Base-by-base conservation (phyloP, 2,113 vertebrate species). In the Calyptommatus sinebrachiatus region DNA sequence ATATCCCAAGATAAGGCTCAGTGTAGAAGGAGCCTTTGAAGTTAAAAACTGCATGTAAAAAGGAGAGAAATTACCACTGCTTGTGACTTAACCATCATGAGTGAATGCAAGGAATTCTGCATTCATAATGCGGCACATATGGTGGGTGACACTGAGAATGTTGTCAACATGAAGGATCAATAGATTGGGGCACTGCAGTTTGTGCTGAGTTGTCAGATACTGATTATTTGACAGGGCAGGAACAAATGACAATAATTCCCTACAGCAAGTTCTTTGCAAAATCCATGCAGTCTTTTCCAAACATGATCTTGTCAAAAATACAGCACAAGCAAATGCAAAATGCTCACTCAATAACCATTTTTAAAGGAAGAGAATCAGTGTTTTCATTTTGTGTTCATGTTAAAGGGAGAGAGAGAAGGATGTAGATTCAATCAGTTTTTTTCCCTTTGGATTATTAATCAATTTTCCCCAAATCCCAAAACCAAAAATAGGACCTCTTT, bases 121-220 rank as follows among this genome's bases (percentile, higher is more conserved):
- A 61, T 71, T 78, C 35, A 18, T 61, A 26, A 53, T 35, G 41
- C 2, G 16, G 8, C 26, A 28, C 65, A 22, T n/a, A 21, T 61
- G 35, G 71, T 29, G 46, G 35, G 46, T 78, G 35, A 21, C 28
- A 14, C 7, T 4, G 4, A 6, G 50, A 26, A 16, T 9, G 57
- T 35, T 71, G 68, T 60, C 67, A 41, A 61, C 77, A 60, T 18
- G 26, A 4, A 20, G 50, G 11, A 78, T 78, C 53, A 18, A 78
- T 70, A 41, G 50, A 60, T 61, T 18, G 14, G 50, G n/a, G 31
- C 50, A 10, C 45, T 20, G 67, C 21, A 8, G 66, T 22, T 60
- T 78, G 77, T 70, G 48, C 77, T 28, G 31, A 8, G 41, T 16
- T 11, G 77, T 61, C 77, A 69, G 28, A 41, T 78, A 70, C 45